Base-by-base conservation (phyloP, 2,888 invertebrate species). In the Melieria omissa region DNA sequence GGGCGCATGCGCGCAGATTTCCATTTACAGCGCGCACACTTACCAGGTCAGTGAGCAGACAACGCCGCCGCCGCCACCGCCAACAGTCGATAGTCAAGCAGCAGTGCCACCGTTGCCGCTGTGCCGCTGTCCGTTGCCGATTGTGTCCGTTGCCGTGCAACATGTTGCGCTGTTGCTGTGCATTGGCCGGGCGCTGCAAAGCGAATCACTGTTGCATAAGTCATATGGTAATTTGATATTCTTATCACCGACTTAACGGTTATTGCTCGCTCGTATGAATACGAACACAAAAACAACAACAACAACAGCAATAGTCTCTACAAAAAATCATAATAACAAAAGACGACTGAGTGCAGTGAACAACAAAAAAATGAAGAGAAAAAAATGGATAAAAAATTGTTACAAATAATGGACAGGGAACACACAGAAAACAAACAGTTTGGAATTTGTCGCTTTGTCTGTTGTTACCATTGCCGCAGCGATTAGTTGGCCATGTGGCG, bases 181-280 rank as follows among this genome's bases (percentile, higher is more conserved):
- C 52, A 46, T 29, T 6, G 47, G 57, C 42, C 42, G 67, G 60
- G 52, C 61, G 67, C 45, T 58, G 67, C 67, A 67, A 52, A 14
- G 52, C 52, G 61, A 67, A 67, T 60, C 67, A 67, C 49, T 67
- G 47, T 6, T 29, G 47, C 67, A 60, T 67, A 67, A 67, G 67
- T 67, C 67, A 67, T 67, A 67, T 67, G 67, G 67, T 67, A 67
- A 67, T 67, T 67, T 67, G 67, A 67, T 67, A 67, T 61, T 67
- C 67, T 67, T 67, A 67, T 67, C 67, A 67, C 14, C 67, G 52
- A 16, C 67, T 52, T 67, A 67, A 67, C 67, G 58, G 67, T 67
- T 67, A 61, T 67, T 61, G 67, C 58, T 58, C 12, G 58, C 57
- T 57, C 10, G 57, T 29, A 60, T 61, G 60, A 46, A 9, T 45